Conservation (phyloP, 2,797 vertebrate genomes). For the Trematomus bernacchii region DNA sequence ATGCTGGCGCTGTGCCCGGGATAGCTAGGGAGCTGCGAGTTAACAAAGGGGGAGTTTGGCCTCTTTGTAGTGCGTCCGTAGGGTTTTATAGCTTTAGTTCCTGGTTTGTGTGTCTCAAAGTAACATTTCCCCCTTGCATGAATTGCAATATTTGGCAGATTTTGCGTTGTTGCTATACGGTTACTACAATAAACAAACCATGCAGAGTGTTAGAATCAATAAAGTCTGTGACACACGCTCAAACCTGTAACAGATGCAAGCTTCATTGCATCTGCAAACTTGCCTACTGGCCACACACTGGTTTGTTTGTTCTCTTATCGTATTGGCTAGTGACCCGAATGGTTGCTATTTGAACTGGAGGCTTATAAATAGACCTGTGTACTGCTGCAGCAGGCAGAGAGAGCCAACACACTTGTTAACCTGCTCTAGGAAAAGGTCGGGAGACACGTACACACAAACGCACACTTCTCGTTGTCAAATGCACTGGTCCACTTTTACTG, state of each 20-base stretch:
- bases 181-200: neutral
- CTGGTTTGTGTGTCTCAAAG: neutral
- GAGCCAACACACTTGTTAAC: constrained; percentile 52
- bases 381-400: constrained; percentile 62
- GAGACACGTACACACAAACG: constrained; percentile 15
- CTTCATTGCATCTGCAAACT: constrained; percentile 24
- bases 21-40: constrained; percentile 37
- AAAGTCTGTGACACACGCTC: neutral
- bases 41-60: constrained; percentile 39
- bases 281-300: constrained; percentile 45
- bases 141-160: neutral
- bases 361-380: constrained; percentile 79
- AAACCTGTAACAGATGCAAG: constrained; percentile 2
- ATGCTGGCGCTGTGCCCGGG: constrained; percentile 33
- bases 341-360: constrained; percentile 74
- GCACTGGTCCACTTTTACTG: constrained; percentile 50
- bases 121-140: neutral
- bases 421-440: constrained; percentile 64
- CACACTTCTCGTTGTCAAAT: constrained; percentile 52
- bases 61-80: constrained; percentile 11
- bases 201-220: neutral
- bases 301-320: constrained; percentile 71
- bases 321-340: constrained; percentile 59
- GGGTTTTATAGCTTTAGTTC: constrained; percentile 6
- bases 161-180: neutral